Evolutionary conservation across 2,888 invertebrate species (phyloP), one percentile per base, ranked within the genome.

Genomic region (Eurytoma californica): DNA sequence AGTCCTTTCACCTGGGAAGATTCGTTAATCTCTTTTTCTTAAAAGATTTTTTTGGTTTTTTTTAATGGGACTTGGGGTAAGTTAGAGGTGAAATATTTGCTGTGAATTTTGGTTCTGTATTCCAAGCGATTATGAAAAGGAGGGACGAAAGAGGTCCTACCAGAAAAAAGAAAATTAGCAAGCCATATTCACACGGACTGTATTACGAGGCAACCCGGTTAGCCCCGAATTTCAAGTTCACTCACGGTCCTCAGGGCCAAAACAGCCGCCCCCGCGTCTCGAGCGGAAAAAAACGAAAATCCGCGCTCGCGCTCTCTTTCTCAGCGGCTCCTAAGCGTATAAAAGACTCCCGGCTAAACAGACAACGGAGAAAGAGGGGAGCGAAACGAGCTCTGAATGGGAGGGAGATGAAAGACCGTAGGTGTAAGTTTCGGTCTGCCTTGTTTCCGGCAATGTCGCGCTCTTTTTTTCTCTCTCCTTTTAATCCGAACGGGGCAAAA

Each of bases 361-460:
- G 51, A 53, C 39, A 16, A 4, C n/a, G 49, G 63, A 55, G 51
- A 24, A 60, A 7, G 61, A 13, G 9, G 24, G 7, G 5, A 57
- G 47, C 75, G 72, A 72, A 63, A 67, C 30, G 66, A 57, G 24
- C 51, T 28, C 39, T 39, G 24, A 55, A 55, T 16, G 58, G 67
- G 57, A 20, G 28, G 51, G 65, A 60, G 2, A 3, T 13, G 55
- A 30, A 28, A 67, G 67, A 60, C 14, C 16, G 14, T 55, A 69
- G 79, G 79, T 79, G 79, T 79, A 74, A 83, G 79, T 78, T 82
- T 83, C 70, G 67, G 60, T 58, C 74, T 70, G 68, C 73, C 70
- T 68, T 63, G 58, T 66, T 76, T 69, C 73, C 79, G 73, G 67
- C 39, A 39, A 39, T 39, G 55, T n/a, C 58, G 12, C 57, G 53